Percentiles rank a stretch among this genome's conserved stretches.
These are phyloP conservation scores for Palythoa grandiflora DNA, from an alignment of 92 coral and sea anemone species.

Conservation along the genomic window DNA sequence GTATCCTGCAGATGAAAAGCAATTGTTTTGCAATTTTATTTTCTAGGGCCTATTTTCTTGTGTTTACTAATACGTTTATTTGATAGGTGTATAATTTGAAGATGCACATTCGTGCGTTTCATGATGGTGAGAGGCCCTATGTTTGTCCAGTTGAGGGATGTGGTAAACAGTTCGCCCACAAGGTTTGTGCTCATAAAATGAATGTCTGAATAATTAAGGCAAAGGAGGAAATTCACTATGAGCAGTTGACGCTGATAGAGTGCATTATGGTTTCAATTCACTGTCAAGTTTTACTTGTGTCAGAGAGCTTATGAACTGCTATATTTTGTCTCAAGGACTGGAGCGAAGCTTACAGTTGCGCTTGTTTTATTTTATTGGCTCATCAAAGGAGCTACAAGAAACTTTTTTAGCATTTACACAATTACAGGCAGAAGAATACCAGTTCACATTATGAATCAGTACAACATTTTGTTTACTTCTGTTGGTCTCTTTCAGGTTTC, in stretches of 20 bases:
- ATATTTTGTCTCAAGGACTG: no score
- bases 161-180: constrained; percentile 80
- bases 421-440: no score
- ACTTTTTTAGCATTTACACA: no score
- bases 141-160: constrained; percentile 80
- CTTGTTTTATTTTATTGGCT: no score
- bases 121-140: constrained; percentile 69
- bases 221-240: not conserved
- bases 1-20: no score
- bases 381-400: no score
- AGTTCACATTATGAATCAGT: no score
- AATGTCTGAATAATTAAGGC: not conserved
- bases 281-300: no score
- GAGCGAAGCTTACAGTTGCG: no score
- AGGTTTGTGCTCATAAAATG: constrained; percentile 56
- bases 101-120: constrained; percentile 78
- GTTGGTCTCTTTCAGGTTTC: constrained; percentile 48
- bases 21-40: no score
- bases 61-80: not conserved
- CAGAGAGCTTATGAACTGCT: no score
- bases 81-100: constrained; percentile 79
- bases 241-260: not conserved
- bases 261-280: no score
- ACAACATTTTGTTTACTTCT: not conserved
- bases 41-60: not conserved